Conservation (phyloP, 2,113 vertebrate genomes). For the Cochlearius cochlearius region DNA sequence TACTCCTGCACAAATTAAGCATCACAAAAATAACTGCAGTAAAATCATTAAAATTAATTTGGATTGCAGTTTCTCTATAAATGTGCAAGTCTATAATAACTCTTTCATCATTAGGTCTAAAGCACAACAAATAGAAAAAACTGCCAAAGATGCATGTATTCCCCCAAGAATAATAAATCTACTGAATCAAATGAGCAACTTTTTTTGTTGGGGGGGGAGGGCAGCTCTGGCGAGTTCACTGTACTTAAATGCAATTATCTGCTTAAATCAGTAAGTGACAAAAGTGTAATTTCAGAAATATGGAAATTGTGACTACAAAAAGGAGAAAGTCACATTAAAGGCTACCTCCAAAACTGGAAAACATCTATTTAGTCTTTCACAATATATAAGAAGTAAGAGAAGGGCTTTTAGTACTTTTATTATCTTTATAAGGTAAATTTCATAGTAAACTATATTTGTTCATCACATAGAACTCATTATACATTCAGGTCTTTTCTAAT, state of each 20-base stretch:
- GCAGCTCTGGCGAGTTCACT: not conserved
- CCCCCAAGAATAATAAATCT: not conserved
- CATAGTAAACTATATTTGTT: not conserved
- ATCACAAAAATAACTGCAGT: not conserved
- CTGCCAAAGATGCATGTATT: not conserved
- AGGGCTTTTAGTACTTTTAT: not conserved
- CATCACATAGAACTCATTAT: not conserved
- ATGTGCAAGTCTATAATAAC: not conserved
- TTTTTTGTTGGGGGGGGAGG: too few species aligned
- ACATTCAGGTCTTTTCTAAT: not conserved
- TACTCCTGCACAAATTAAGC: not conserved
- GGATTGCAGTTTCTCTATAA: not conserved
- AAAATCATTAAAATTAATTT: not conserved
- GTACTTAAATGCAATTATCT: not conserved
- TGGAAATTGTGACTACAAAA: not conserved
- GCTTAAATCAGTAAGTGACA: not conserved
- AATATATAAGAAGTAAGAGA: not conserved
- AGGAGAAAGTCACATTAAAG: not conserved
- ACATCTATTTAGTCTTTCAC: not conserved
- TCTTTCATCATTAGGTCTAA: not conserved
- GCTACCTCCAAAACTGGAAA: not conserved
- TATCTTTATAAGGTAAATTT: not conserved
- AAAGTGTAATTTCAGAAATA: not conserved
- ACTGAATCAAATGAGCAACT: not conserved
- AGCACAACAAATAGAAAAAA: not conserved